phyloP scores from a whole-genome alignment of 2,797 vertebrate genomes.

The Apodemus agrarius region DNA sequence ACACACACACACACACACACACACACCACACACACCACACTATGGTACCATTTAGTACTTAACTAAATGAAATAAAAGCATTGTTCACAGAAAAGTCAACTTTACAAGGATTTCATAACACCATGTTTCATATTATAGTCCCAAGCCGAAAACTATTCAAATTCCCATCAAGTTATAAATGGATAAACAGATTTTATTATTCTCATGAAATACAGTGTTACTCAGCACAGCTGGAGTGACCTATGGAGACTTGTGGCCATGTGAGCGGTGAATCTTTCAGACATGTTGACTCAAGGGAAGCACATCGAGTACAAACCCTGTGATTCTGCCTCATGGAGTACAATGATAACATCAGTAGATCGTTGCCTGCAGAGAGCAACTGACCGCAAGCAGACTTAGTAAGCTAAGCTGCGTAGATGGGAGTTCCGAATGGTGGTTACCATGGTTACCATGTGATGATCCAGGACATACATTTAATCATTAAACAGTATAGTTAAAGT shows the following conservation, averaged over 20 bases:
- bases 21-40: too few relatives aligned
- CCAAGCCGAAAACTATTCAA: not conserved
- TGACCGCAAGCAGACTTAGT: not conserved
- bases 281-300: not conserved
- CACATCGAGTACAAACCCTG: not conserved
- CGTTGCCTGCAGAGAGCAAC: not conserved
- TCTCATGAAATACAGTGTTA: constrained; percentile 12
- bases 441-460: not conserved
- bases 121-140: not conserved
- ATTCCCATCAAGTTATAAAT: not conserved
- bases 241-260: not conserved
- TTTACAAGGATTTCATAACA: not conserved
- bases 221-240: not conserved
- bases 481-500: not conserved
- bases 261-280: constrained; percentile 1
- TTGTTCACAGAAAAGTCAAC: not conserved
- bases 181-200: constrained; percentile 3
- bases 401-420: not conserved
- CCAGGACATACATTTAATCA: not conserved
- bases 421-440: not conserved
- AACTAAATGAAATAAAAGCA: constrained; percentile 15
- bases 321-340: not conserved
- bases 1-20: not conserved
- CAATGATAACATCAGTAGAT: constrained; percentile 11
- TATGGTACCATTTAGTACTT: not conserved